Evolutionary conservation across 2,797 vertebrate species (phyloP).

Genomic region (Potorous gilbertii): DNA sequence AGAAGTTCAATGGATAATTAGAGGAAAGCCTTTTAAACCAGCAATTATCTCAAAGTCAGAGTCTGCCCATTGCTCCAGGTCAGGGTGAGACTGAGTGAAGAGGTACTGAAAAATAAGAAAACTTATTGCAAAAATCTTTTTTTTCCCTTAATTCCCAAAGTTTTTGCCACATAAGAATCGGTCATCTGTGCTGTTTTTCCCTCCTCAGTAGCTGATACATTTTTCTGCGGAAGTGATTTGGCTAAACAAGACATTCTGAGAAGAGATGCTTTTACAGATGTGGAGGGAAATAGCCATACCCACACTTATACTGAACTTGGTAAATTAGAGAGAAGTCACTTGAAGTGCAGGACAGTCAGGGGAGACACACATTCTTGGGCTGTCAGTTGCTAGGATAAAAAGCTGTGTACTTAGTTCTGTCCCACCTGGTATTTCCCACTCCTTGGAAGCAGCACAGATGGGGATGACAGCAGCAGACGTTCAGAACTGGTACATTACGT

Average conservation of each 20-base stretch:
- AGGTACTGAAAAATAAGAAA: conserved; percentile 1
- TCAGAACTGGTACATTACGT: conserved; percentile 70
- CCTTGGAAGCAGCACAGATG: conserved; percentile 65
- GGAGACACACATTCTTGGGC: conserved; percentile 21
- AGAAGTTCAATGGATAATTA: conserved; percentile 47
- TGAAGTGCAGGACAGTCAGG: not conserved
- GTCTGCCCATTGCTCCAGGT: conserved; percentile 28
- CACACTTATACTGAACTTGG: not conserved
- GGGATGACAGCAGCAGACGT: conserved; percentile 65
- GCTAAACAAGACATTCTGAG: not conserved
- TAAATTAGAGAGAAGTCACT: not conserved
- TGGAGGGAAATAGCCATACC: not conserved
- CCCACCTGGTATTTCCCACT: conserved; percentile 8
- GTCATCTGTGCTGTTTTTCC: not conserved
- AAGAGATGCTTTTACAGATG: not conserved
- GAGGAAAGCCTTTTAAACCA: conserved; percentile 43
- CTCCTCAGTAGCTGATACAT: not conserved
- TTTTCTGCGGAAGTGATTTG: not conserved
- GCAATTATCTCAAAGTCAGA: conserved; percentile 40
- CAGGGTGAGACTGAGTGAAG: conserved; percentile 3
- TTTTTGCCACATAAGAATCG: not conserved
- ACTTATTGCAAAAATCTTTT: not conserved
- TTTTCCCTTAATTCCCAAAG: not conserved
- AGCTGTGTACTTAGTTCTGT: conserved; percentile 50
- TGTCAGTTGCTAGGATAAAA: conserved; percentile 2